Conservation (phyloP, 2,797 vertebrate genomes). For the Meda fulgida region DNA sequence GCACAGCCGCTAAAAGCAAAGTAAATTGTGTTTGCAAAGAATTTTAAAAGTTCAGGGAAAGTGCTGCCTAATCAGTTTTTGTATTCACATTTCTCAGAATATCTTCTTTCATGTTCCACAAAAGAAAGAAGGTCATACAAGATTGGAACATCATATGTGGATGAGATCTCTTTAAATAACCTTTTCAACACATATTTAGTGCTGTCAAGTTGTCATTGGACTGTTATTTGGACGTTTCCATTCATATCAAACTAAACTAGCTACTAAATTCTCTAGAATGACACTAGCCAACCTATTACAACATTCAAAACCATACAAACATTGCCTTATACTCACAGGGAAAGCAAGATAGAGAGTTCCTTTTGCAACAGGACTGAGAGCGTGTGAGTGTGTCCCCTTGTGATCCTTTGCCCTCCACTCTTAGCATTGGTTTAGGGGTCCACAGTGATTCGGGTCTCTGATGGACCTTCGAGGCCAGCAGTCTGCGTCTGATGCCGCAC, state of each 20-base stretch:
- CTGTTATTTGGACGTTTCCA: neutral
- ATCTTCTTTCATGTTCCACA: neutral
- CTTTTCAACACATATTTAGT: neutral
- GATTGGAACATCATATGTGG: neutral
- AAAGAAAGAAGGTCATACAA: neutral
- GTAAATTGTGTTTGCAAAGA: slow-evolving; percentile 2
- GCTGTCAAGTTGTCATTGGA: neutral
- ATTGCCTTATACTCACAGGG: slow-evolving; percentile 40
- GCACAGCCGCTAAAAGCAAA: slow-evolving; percentile 57
- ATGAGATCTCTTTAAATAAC: neutral
- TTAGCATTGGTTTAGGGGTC: slow-evolving; percentile 82
- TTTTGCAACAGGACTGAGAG: slow-evolving; percentile 61
- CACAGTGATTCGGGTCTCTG: slow-evolving; percentile 83
- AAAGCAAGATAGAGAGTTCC: slow-evolving; percentile 69
- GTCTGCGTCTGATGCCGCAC: slow-evolving; percentile 77
- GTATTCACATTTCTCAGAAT: neutral
- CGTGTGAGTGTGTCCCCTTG: slow-evolving; percentile 55
- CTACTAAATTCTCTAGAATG: neutral
- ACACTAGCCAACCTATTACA: neutral
- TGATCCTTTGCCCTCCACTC: slow-evolving; percentile 60
- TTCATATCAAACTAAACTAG: neutral
- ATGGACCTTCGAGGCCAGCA: slow-evolving; percentile 78
- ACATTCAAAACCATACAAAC: neutral
- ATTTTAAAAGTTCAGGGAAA: neutral
- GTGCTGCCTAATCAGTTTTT: neutral